These are phyloP conservation scores for Acanthurus leucopareius DNA, from an alignment of 2,797 vertebrate species.

Conservation along the genomic window DNA sequence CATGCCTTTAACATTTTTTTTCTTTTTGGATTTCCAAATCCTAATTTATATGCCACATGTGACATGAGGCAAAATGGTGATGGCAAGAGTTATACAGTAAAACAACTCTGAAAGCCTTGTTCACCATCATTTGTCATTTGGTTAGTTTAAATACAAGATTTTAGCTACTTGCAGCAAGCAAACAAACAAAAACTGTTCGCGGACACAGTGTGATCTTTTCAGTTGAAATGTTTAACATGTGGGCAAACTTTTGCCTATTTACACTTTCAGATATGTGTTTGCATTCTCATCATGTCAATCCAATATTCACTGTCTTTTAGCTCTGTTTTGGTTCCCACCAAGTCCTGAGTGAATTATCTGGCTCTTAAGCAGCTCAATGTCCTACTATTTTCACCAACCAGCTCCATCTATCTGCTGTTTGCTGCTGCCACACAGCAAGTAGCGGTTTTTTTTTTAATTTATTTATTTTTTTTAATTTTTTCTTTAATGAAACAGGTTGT, in stretches of 20 bases:
- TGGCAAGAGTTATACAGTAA: neutral
- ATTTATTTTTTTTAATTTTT: too few relatives aligned
- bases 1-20: neutral
- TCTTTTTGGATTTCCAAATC: neutral
- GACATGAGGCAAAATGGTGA: neutral
- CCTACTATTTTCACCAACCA: neutral
- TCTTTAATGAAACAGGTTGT: neutral
- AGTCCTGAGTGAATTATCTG: neutral
- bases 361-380: neutral
- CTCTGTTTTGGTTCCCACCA: neutral
- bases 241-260: neutral
- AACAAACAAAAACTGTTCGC: neutral
- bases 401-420: neutral
- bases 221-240: neutral
- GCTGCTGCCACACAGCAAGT: neutral
- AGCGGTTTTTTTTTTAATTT: too few relatives aligned
- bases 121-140: too few relatives aligned
- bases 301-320: neutral
- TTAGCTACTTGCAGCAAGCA: too few relatives aligned
- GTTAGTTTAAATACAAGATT: too few relatives aligned
- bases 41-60: neutral
- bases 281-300: neutral
- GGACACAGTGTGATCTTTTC: neutral
- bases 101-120: neutral
- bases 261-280: neutral